Base-by-base conservation (phyloP, 2,113 vertebrate species). In the Vimba vimba region DNA sequence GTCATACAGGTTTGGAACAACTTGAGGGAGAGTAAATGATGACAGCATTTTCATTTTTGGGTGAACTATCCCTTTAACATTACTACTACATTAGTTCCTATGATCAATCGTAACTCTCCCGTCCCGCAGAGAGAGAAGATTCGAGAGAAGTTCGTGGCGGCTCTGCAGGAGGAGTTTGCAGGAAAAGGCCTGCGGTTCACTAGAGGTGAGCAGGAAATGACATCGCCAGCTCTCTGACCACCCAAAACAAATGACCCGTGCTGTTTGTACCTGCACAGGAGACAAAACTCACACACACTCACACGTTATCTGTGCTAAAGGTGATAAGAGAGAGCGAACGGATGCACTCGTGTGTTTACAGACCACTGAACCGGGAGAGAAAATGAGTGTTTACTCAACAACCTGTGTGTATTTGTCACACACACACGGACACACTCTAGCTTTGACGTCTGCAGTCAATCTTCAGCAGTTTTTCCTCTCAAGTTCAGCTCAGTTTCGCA, bases 181-280 rank as follows among this genome's bases (percentile, higher is more conserved):
- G 98, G 97, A 81, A 99, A 98, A 89, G 98, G 98, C 6, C 93
- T 99, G 13, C 93, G 95, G 60, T 99, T 99, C 92, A 98, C 97
- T 17, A 94, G 94, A 96, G 97, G 98, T 99, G 88, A 94, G 93
- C 30, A 73, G 39, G n/a, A 79, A 25, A 30, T 59, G 27, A 69
- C 79, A 66, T 78, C 82, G 78, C 13, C 15, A 21, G 73, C 43
- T 75, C 10, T 75, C 43, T 50, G 43, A 75, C 4, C 33, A 39
- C 33, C 9, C 21, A 13, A 60, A 36, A 33, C 30, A 39, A 86
- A 76, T 87, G 91, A 87, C 39, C 88, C 71, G 55, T 79, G 30
- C 10, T 60, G 55, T 79, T 39, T 43, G 12, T 39, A 13, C 57
- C 30, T 79, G 30, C 21, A 12, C 15, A 11, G 23, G 25, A 27